phyloP scores from a whole-genome alignment of 2,113 vertebrate genomes.

The Myocastor coypus region DNA sequence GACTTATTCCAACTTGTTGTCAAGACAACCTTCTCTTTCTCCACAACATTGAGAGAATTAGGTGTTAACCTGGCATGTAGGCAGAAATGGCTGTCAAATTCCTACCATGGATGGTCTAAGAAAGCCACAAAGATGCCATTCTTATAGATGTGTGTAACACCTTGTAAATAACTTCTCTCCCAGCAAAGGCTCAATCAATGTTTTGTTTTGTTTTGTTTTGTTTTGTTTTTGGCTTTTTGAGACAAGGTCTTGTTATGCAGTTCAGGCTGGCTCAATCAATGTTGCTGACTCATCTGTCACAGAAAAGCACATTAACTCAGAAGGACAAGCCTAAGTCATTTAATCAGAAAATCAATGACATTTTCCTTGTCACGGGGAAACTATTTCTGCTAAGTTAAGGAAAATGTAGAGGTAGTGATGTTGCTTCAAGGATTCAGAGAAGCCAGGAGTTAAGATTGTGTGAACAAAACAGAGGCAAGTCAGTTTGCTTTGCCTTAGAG shows the following conservation, averaged over 20 bases:
- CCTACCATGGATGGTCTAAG: conserved; percentile 60
- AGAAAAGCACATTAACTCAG: conserved; percentile 53
- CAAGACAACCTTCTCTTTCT: conserved; percentile 78
- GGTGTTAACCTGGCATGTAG: conserved; percentile 73
- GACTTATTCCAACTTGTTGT: conserved; percentile 75
- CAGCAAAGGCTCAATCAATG: conserved; percentile 60
- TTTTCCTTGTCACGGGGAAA: conserved; percentile 69
- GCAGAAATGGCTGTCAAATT: conserved; percentile 71
- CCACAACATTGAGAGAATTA: conserved; percentile 78
- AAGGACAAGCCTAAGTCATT: conserved; percentile 53
- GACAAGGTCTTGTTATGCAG: no score
- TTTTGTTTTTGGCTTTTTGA: no score
- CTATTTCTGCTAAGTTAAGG: conserved; percentile 68
- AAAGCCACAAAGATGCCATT: conserved; percentile 57
- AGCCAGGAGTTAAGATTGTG: conserved; percentile 58
- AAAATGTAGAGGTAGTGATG: conserved; percentile 55
- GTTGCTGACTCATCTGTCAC: conserved; percentile 67
- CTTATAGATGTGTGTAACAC: conserved; percentile 68
- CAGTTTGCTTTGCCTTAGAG: conserved; percentile 64
- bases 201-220: no score
- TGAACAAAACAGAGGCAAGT: conserved; percentile 60
- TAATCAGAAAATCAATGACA: conserved; percentile 74
- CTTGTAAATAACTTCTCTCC: conserved; percentile 76
- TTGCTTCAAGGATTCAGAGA: conserved; percentile 41
- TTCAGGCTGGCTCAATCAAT: conserved; percentile 68